Conservation (phyloP, 2,797 vertebrate genomes). For the Trichosurus vulpecula region DNA sequence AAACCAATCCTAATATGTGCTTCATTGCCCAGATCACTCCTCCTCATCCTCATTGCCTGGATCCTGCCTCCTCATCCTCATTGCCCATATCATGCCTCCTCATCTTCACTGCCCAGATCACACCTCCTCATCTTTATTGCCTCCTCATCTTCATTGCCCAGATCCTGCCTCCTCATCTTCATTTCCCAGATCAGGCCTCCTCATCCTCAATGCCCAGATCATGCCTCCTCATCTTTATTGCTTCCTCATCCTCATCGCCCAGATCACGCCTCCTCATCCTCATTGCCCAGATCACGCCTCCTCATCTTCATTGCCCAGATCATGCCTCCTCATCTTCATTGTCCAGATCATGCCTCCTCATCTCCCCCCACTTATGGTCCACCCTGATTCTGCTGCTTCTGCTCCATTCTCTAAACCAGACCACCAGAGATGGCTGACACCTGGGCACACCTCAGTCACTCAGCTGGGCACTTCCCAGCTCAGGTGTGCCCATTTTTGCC, state of each 20-base stretch:
- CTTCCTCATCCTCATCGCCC: background rate
- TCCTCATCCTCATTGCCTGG: too few relatives aligned
- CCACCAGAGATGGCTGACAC: background rate
- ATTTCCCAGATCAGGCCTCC: background rate
- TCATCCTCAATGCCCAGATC: background rate
- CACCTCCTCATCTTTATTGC: too few relatives aligned
- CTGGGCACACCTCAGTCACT: background rate
- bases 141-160: background rate
- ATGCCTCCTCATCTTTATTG: too few relatives aligned
- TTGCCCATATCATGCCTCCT: background rate
- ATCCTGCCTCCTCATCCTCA: background rate
- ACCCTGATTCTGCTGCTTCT: background rate
- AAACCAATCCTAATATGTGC: background rate
- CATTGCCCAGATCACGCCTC: too few relatives aligned
- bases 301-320: background rate
- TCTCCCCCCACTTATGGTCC: background rate
- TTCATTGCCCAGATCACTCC: background rate
- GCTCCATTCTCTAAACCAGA: background rate
- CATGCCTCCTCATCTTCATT: too few relatives aligned
- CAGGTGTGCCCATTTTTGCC: background rate
- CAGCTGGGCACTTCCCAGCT: background rate
- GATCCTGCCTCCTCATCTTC: background rate
- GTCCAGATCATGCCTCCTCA: too few relatives aligned
- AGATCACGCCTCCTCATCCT: too few relatives aligned
- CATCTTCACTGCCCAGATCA: background rate